These are phyloP conservation scores for Zeugodacus cucurbitae DNA, from an alignment of 1,140 invertebrate genomes.

Conservation along the genomic window DNA sequence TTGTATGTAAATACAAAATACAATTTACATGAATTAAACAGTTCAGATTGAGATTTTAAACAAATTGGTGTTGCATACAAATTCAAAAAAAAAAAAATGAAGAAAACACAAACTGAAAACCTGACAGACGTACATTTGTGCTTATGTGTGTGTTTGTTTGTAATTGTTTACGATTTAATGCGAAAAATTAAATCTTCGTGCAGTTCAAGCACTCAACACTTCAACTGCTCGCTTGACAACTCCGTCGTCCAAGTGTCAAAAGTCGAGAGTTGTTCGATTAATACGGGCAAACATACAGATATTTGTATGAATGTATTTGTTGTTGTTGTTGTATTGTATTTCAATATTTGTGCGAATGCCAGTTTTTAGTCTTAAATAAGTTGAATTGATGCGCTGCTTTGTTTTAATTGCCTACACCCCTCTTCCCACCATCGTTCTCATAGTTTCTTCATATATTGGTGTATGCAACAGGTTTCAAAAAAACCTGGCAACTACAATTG, in stretches of 20 bases:
- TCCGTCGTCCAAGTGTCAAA: slow-evolving; percentile 7
- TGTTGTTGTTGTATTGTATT: background rate
- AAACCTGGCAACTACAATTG: background rate
- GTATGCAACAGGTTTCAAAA: background rate
- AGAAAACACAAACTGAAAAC: background rate
- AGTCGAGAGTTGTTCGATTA: slow-evolving; percentile 21
- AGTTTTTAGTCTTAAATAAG: background rate
- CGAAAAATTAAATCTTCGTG: background rate
- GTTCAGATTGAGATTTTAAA: slow-evolving; percentile 11
- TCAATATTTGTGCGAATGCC: background rate
- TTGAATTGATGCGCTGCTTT: background rate
- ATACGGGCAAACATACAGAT: background rate
- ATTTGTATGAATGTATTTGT: background rate
- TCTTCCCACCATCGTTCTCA: background rate
- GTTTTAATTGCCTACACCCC: background rate
- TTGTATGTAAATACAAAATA: too few relatives aligned
- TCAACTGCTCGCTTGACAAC: background rate
- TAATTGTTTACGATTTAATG: background rate
- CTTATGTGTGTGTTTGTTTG: background rate
- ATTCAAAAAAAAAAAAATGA: too few relatives aligned
- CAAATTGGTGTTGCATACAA: slow-evolving; percentile 10
- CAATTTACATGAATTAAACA: background rate
- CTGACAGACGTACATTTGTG: background rate
- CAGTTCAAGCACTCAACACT: slow-evolving; percentile 21
- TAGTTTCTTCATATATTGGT: background rate